Evolutionary conservation across 2,888 invertebrate genomes (phyloP).

Genomic region (Anodontia alba): DNA sequence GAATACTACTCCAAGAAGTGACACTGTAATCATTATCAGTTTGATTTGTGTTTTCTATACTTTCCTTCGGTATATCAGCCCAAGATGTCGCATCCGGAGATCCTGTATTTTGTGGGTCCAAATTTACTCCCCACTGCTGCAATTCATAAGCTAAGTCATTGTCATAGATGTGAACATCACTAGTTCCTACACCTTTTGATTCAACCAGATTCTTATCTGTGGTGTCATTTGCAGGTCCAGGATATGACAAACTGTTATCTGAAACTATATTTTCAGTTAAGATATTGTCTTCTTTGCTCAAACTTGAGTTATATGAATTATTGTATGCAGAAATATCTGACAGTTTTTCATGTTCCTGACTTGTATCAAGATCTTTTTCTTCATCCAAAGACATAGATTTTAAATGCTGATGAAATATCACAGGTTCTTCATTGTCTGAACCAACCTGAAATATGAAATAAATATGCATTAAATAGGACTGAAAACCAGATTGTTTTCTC

Average conservation of each 20-base stretch:
- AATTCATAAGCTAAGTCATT: slow-evolving; percentile 59
- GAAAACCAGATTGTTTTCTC: no score
- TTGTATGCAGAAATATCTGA: slow-evolving; percentile 16
- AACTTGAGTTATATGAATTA: not conserved
- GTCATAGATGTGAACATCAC: slow-evolving; percentile 40
- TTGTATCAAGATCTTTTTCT: slow-evolving; percentile 80
- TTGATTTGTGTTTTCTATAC: not conserved
- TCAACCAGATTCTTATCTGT: slow-evolving; percentile 29
- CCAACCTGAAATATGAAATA: slow-evolving; percentile 68
- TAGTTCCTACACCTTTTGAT: slow-evolving; percentile 1
- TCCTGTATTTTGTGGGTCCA: not conserved
- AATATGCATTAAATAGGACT: no score
- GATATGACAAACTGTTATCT: not conserved
- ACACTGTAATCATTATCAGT: slow-evolving; percentile 10
- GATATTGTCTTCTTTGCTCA: not conserved
- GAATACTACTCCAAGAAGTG: slow-evolving; percentile 44
- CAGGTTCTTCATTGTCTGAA: slow-evolving; percentile 80
- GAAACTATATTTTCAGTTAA: not conserved
- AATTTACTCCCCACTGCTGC: slow-evolving; percentile 32
- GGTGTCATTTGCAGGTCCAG: slow-evolving; percentile 61
- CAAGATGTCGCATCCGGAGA: slow-evolving; percentile 26
- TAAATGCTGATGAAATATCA: slow-evolving; percentile 76
- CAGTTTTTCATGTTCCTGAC: slow-evolving; percentile 65
- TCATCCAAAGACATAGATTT: slow-evolving; percentile 70
- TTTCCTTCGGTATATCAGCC: slow-evolving; percentile 38